A percentile compares a stretch with the other conserved stretches of the same genome.
Conservation (phyloP, 1,140 invertebrate species). For the Cotesia vestalis region DNA sequence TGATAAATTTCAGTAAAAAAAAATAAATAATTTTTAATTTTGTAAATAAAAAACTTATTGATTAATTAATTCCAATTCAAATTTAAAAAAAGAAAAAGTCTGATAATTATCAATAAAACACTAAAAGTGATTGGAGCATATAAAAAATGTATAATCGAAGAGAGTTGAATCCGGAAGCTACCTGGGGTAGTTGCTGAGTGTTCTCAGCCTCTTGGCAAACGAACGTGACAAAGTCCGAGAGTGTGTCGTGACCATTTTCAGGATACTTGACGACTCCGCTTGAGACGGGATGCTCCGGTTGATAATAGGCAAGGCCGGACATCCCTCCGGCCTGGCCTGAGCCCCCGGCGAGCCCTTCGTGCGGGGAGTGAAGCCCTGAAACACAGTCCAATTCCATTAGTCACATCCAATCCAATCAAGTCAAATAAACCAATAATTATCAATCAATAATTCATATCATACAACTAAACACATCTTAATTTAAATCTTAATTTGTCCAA, state of each 20-base stretch:
- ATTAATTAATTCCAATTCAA: no score
- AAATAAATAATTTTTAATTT: no score
- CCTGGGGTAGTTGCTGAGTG: conserved; percentile 81
- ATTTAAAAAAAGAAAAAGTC: no score
- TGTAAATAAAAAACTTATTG: no score
- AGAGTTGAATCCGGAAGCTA: conserved; percentile 61
- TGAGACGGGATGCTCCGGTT: conserved; percentile 69
- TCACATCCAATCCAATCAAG: conserved; percentile 33
- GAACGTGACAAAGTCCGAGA: conserved; percentile 95
- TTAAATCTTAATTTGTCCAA: no score
- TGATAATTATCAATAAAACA: background rate
- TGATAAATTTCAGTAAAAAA: no score
- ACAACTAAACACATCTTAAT: no score
- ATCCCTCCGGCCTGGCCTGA: conserved; percentile 72
- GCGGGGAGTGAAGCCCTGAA: conserved; percentile 70
- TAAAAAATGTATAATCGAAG: conserved; percentile 4
- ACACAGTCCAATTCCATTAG: conserved; percentile 48
- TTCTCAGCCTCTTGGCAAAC: conserved; percentile 93
- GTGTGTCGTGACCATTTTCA: conserved; percentile 87
- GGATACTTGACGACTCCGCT: conserved; percentile 79
- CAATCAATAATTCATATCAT: background rate
- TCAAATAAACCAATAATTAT: conserved; percentile 40
- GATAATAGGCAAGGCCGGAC: conserved; percentile 72
- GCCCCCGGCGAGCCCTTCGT: conserved; percentile 73
- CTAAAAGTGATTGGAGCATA: conserved; percentile 55